Evolutionary conservation across 37 sponge, comb jelly and placozoan species (phyloP).

Genomic region (Amphimedon queenslandica): DNA sequence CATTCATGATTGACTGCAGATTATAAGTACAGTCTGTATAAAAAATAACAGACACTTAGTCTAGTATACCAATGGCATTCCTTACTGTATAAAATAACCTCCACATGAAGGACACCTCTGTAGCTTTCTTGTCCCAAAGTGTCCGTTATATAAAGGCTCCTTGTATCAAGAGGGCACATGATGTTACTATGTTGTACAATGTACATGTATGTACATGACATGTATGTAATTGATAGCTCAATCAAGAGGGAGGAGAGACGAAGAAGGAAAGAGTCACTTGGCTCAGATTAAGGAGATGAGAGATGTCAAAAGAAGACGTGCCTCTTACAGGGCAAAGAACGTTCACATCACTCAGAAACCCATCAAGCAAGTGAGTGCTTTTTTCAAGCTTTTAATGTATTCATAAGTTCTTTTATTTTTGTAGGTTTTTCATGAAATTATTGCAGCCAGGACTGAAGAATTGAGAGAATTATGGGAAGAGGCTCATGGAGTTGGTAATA

Average conservation of each 20-base stretch:
- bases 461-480: conserved; percentile 6
- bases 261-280: conserved; percentile 1
- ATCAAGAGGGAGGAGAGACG: background rate
- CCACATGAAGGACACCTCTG: too few relatives aligned
- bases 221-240: background rate
- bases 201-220: background rate
- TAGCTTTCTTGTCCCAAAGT: too few relatives aligned
- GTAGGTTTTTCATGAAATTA: conserved; percentile 48
- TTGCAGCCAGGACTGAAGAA: conserved; percentile 49
- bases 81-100: too few relatives aligned
- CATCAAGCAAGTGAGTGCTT: conserved; percentile 27
- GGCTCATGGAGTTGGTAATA: too few relatives aligned
- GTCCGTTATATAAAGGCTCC: too few relatives aligned
- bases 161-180: too few relatives aligned
- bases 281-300: conserved; percentile 59
- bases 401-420: background rate
- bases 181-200: background rate
- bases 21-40: too few relatives aligned
- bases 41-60: too few relatives aligned
- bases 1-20: too few relatives aligned
- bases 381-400: background rate
- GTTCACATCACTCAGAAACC: conserved; percentile 69
- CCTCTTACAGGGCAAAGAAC: conserved; percentile 71
- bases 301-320: conserved; percentile 66
- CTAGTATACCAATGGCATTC: too few relatives aligned